A percentile compares a stretch with the other conserved stretches of the same genome.
Evolutionary conservation across 2,797 vertebrate genomes (phyloP).

Genomic region (Phylloscopus collybita): DNA sequence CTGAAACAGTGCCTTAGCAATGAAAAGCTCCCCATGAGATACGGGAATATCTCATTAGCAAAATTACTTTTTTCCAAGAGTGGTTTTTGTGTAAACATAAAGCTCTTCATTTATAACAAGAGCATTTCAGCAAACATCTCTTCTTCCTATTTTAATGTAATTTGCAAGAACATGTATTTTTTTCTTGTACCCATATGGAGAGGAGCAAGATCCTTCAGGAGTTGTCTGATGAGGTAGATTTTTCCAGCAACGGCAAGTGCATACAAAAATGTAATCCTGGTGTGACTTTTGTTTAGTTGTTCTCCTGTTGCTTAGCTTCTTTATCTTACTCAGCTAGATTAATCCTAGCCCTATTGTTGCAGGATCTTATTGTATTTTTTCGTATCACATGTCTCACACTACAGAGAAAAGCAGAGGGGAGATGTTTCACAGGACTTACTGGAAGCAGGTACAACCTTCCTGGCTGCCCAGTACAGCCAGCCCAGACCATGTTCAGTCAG

Average conservation of each 20-base stretch:
- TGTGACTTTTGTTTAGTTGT: neutral
- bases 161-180: conserved; percentile 11
- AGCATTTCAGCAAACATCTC: conserved; percentile 6
- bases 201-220: conserved; percentile 28
- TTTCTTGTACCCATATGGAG: neutral
- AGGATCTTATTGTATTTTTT: neutral
- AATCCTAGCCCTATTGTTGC: neutral
- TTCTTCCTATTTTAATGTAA: conserved; percentile 13
- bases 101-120: conserved; percentile 31
- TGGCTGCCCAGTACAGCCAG: neutral
- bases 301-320: neutral
- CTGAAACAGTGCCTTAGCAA: conserved; percentile 17
- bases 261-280: neutral
- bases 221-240: neutral
- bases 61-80: conserved; percentile 61
- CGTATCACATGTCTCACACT: neutral
- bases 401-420: neutral
- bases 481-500: neutral
- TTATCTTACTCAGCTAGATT: neutral
- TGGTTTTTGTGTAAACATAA: conserved; percentile 60
- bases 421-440: neutral
- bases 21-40: conserved; percentile 50
- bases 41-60: conserved; percentile 41
- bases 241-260: neutral
- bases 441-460: neutral